These are phyloP conservation scores for Agonopterix arenella DNA, from an alignment of 2,888 invertebrate genomes.

Conservation along the genomic window DNA sequence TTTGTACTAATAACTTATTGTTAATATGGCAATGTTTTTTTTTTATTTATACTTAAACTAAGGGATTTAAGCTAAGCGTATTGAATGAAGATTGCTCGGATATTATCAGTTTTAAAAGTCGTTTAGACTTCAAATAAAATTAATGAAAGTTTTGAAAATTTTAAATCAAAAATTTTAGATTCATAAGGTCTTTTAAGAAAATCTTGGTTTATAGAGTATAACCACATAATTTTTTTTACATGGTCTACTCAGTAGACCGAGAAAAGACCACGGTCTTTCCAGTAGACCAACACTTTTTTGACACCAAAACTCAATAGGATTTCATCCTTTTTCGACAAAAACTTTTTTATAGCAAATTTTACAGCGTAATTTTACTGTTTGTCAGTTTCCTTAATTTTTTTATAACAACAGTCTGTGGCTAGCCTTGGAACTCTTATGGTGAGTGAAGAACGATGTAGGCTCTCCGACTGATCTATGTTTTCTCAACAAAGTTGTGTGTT, in stretches of 20 bases:
- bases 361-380: neutral
- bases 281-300: constrained; percentile 10
- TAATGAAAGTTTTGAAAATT: too few species aligned
- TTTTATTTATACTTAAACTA: constrained; percentile 3
- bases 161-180: too few species aligned
- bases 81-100: neutral
- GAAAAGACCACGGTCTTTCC: constrained; percentile 11
- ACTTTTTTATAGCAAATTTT: constrained; percentile 10
- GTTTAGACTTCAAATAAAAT: too few species aligned
- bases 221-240: neutral
- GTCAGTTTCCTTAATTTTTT: too few species aligned
- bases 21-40: constrained; percentile 18
- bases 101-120: too few species aligned
- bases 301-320: neutral
- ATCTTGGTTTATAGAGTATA: too few species aligned
- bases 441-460: constrained; percentile 17
- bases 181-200: too few species aligned
- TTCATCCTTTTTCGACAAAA: constrained; percentile 1
- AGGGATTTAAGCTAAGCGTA: neutral
- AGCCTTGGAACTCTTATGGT: constrained; percentile 12
- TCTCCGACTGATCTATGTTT: constrained; percentile 75
- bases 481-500: constrained; percentile 82
- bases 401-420: too few species aligned
- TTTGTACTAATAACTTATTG: constrained; percentile 42
- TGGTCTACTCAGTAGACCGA: constrained; percentile 17